Conservation (phyloP, 2,888 invertebrate species). For the Macaria notata region DNA sequence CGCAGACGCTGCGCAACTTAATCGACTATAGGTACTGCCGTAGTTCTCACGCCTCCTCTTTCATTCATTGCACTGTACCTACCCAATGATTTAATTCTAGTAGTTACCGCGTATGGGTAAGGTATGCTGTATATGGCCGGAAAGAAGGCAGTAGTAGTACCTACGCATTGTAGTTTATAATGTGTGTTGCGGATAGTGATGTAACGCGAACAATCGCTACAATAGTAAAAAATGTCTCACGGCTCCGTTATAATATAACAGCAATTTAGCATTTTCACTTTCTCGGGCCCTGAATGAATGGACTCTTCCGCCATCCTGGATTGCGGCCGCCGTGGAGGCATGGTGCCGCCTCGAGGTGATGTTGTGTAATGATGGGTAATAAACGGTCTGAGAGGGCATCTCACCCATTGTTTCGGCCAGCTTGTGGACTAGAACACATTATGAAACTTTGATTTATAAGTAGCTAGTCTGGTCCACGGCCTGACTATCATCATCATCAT, state of each 20-base stretch:
- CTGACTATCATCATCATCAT: too few relatives aligned
- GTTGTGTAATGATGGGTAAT: too few relatives aligned
- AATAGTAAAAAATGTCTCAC: conserved; percentile 66
- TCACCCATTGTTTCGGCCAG: conserved; percentile 24
- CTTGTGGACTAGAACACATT: conserved; percentile 10
- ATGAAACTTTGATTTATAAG: conserved; percentile 9
- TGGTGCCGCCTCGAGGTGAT: conserved; percentile 26
- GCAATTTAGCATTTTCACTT: conserved; percentile 69
- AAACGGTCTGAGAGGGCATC: conserved; percentile 18
- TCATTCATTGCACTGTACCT: too few relatives aligned
- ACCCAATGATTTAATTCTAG: too few relatives aligned
- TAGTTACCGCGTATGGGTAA: conserved; percentile 1
- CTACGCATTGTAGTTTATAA: conserved; percentile 16
- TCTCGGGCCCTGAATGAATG: conserved; percentile 49
- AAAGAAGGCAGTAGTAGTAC: conserved; percentile 7
- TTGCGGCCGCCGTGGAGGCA: conserved; percentile 34
- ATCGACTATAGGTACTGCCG: too few relatives aligned
- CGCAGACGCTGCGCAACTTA: too few relatives aligned
- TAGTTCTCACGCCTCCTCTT: too few relatives aligned
- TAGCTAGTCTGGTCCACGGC: too few relatives aligned
- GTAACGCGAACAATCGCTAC: conserved; percentile 48
- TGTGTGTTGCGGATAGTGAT: conserved; percentile 41
- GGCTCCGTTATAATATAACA: conserved; percentile 49
- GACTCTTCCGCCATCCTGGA: conserved; percentile 51
- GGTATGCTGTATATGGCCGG: conserved; percentile 8